These are phyloP conservation scores for Neoaliturus tenellus DNA, from an alignment of 2,888 invertebrate genomes.

Conservation along the genomic window DNA sequence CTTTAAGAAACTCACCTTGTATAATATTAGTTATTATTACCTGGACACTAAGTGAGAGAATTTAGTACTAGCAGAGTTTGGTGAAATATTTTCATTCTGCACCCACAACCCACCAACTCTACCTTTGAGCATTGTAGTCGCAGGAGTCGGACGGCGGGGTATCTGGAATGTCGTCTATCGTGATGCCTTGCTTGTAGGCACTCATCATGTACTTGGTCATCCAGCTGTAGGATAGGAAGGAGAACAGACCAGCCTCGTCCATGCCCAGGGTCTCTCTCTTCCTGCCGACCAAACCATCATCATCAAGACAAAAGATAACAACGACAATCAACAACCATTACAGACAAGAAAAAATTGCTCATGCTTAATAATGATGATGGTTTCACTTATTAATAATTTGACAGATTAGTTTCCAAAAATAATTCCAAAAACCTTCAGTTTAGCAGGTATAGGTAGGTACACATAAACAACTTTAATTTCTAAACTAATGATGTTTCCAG, in stretches of 20 bases:
- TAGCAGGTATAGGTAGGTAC: too few relatives aligned
- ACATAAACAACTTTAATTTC: too few relatives aligned
- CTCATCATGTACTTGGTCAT: conserved; percentile 73
- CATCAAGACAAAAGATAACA: too few relatives aligned
- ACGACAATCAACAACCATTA: not conserved
- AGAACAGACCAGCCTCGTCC: conserved; percentile 73
- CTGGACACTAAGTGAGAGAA: too few relatives aligned
- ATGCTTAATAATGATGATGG: too few relatives aligned
- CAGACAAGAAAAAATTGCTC: not conserved
- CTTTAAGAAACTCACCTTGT: too few relatives aligned
- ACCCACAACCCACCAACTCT: conserved; percentile 49
- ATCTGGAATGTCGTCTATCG: conserved; percentile 71
- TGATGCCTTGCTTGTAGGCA: conserved; percentile 72
- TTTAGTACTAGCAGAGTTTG: too few relatives aligned
- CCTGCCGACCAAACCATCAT: too few relatives aligned
- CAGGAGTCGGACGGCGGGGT: conserved; percentile 74
- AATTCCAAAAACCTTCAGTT: not conserved
- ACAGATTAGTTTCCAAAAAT: too few relatives aligned
- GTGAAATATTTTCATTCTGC: conserved; percentile 63
- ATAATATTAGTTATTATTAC: too few relatives aligned
- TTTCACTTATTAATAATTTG: too few relatives aligned
- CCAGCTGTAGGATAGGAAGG: conserved; percentile 75
- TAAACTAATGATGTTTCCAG: too few relatives aligned
- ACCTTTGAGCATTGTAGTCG: conserved; percentile 74
- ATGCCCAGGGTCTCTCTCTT: conserved; percentile 70